These are phyloP conservation scores for Mohoua ochrocephala DNA, from an alignment of 2,113 vertebrate species.

Conservation along the genomic window DNA sequence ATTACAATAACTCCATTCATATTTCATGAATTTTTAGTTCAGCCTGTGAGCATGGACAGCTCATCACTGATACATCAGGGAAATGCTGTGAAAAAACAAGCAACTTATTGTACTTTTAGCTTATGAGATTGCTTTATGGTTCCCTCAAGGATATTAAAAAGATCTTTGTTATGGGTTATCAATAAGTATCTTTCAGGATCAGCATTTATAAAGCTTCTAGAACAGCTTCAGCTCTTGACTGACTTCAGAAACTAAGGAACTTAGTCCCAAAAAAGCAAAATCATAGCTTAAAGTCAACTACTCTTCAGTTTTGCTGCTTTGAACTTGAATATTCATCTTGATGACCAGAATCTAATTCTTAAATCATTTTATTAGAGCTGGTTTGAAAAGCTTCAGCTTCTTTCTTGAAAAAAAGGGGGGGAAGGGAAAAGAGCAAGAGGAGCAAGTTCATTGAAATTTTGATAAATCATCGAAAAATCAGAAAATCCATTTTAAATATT, in stretches of 20 bases:
- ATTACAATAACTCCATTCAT: conserved; percentile 21
- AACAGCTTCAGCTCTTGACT: background rate
- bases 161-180: conserved; percentile 7
- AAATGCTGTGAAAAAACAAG: conserved; percentile 13
- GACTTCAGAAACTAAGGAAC: background rate
- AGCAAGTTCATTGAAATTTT: background rate
- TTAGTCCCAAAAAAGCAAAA: background rate
- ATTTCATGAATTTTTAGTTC: conserved; percentile 19
- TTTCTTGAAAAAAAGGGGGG: background rate
- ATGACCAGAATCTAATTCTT: background rate
- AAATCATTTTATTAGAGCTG: background rate
- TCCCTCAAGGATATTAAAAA: conserved; percentile 43
- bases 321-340: background rate
- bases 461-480: background rate
- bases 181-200: conserved; percentile 22
- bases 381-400: background rate
- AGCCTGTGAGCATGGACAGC: background rate
- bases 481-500: background rate
- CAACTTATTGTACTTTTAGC: background rate
- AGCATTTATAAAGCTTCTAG: conserved; percentile 5
- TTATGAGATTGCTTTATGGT: background rate
- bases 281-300: background rate
- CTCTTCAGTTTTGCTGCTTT: background rate
- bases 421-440: background rate
- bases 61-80: conserved; percentile 24